These are phyloP conservation scores for Pseudomyrmex gracilis DNA, from an alignment of 1,140 invertebrate species.

Conservation along the genomic window DNA sequence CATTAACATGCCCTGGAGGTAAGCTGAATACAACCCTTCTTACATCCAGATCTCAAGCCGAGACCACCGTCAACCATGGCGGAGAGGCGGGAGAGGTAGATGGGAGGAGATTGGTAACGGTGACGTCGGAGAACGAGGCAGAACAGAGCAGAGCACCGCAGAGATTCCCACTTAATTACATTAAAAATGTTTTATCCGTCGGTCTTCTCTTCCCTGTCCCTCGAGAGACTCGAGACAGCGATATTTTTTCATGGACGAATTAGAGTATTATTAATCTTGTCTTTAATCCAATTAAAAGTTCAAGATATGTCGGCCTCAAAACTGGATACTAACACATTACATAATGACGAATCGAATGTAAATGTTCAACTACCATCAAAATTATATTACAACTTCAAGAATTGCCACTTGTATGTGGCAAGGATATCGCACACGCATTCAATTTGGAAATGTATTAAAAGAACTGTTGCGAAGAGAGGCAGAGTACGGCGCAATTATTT, in stretches of 20 bases:
- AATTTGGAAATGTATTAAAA: slow-evolving; percentile 13
- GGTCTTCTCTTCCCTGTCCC: slow-evolving; percentile 39
- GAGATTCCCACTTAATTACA: slow-evolving; percentile 85
- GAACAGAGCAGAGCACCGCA: slow-evolving; percentile 76
- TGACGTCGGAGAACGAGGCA: slow-evolving; percentile 32
- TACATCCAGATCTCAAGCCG: slow-evolving; percentile 82
- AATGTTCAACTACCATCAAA: not conserved
- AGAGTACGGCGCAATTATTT: not conserved
- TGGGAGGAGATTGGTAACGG: slow-evolving; percentile 17
- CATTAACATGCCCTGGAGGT: slow-evolving; percentile 86
- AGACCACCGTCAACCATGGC: slow-evolving; percentile 72
- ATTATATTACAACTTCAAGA: not conserved
- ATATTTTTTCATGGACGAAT: slow-evolving; percentile 57
- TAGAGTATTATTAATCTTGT: slow-evolving; percentile 38
- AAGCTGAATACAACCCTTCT: slow-evolving; percentile 86
- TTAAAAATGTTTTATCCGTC: slow-evolving; percentile 85
- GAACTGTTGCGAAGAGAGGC: not conserved
- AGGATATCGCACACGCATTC: not conserved
- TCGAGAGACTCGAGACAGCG: slow-evolving; percentile 43
- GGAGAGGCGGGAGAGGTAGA: not conserved
- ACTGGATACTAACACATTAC: not conserved
- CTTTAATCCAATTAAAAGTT: slow-evolving; percentile 10
- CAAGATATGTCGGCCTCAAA: not conserved
- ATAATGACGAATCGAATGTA: not conserved
- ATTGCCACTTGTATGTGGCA: too few relatives aligned